phyloP scores from a whole-genome alignment of 1,140 invertebrate species.

The Saccostrea cuccullata region DNA sequence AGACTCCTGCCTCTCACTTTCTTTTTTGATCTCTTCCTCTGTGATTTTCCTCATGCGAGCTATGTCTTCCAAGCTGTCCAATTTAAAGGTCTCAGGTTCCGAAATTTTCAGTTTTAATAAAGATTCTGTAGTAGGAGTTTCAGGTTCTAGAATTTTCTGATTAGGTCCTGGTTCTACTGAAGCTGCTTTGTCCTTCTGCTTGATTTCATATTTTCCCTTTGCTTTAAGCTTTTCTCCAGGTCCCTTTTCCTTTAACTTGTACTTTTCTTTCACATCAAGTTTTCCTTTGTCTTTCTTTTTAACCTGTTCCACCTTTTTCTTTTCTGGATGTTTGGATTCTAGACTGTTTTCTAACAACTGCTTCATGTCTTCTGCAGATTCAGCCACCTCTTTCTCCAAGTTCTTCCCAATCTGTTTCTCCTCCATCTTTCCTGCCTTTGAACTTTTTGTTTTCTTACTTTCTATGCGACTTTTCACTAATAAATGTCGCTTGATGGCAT shows the following conservation, averaged over 20 bases:
- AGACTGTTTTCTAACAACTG: slow-evolving; percentile 30
- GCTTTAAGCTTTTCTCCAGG: neutral
- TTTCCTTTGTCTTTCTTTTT: neutral
- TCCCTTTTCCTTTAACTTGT: neutral
- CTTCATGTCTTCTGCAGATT: slow-evolving; percentile 32
- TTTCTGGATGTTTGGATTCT: neutral
- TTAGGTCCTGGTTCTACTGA: neutral
- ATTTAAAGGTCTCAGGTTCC: slow-evolving; percentile 14
- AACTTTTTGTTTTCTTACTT: slow-evolving; percentile 3
- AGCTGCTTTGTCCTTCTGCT: neutral
- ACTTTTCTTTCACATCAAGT: slow-evolving; percentile 2
- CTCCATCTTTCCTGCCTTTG: neutral
- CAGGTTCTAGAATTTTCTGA: neutral
- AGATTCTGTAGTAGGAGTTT: neutral
- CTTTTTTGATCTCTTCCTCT: slow-evolving; percentile 29
- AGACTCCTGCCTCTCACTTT: slow-evolving; percentile 17
- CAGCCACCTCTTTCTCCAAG: neutral
- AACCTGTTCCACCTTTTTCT: neutral
- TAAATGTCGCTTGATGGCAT: slow-evolving; percentile 12
- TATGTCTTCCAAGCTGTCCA: slow-evolving; percentile 38
- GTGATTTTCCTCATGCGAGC: slow-evolving; percentile 26
- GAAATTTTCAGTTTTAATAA: slow-evolving; percentile 19
- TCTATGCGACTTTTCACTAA: neutral
- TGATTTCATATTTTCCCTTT: neutral
- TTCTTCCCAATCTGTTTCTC: neutral